These are phyloP conservation scores for Anhinga anhinga DNA, from an alignment of 2,113 vertebrate genomes.

Conservation along the genomic window DNA sequence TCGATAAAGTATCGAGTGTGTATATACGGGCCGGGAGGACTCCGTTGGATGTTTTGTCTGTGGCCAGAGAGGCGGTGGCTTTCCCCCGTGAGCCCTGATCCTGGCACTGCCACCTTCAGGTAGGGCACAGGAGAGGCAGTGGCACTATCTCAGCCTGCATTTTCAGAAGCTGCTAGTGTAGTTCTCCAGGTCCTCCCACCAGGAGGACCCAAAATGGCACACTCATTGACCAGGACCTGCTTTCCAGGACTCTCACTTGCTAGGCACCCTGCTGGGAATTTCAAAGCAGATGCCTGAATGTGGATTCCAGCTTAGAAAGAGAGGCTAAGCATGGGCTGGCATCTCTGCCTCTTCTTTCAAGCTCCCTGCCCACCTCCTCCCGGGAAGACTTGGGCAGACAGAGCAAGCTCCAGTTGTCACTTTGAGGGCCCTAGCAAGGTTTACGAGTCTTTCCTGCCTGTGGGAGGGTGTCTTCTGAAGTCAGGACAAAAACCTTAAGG, in stretches of 20 bases:
- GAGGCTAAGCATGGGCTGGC: not conserved
- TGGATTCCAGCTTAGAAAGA: not conserved
- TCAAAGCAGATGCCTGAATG: not conserved
- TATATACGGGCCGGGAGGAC: rapidly evolving
- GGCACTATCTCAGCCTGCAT: not conserved
- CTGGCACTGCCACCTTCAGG: not conserved
- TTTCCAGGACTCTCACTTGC: not conserved
- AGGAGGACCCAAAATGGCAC: not conserved
- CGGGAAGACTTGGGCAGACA: not conserved
- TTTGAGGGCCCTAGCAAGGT: not conserved
- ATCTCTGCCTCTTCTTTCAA: not conserved
- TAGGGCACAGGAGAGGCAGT: not conserved
- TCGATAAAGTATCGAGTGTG: not conserved
- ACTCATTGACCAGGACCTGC: not conserved
- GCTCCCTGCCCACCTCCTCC: not conserved
- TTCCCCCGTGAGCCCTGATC: rapidly evolving
- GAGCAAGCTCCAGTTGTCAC: not conserved
- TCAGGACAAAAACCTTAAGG: not conserved
- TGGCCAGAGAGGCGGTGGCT: not conserved
- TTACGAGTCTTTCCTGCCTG: not conserved
- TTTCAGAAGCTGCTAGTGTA: not conserved
- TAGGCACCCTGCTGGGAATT: not conserved
- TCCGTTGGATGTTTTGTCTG: not conserved
- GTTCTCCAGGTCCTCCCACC: not conserved
- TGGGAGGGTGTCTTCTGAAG: not conserved